These are phyloP conservation scores for Pristiophorus japonicus DNA, from an alignment of 2,113 vertebrate genomes.

Conservation along the genomic window DNA sequence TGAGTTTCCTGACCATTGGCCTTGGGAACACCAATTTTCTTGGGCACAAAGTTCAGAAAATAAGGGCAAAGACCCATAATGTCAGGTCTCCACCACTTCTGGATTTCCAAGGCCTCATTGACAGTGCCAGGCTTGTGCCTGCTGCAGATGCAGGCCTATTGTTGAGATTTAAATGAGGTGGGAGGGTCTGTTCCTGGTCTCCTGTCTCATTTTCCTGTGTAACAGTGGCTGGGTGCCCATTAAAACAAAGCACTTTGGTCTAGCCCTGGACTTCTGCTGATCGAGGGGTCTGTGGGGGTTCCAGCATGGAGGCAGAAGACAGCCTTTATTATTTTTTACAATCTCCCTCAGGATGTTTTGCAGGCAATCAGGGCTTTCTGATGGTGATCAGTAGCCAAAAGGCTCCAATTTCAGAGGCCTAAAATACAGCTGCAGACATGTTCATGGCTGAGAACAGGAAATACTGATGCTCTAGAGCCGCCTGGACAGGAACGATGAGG, in stretches of 20 bases:
- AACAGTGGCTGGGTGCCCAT: background rate
- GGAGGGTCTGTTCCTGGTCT: background rate
- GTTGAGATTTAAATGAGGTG: background rate
- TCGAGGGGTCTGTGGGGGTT: background rate
- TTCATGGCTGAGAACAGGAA: background rate
- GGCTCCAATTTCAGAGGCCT: background rate
- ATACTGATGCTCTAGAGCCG: background rate
- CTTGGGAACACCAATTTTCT: background rate
- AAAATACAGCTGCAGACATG: too few species aligned
- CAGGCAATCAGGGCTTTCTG: too few species aligned
- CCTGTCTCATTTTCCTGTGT: background rate
- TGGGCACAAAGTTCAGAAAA: background rate
- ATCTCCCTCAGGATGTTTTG: background rate
- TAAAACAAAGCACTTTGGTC: background rate
- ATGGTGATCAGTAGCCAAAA: background rate
- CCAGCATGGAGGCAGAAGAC: background rate
- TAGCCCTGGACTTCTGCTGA: background rate
- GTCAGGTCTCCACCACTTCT: background rate
- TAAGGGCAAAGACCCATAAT: background rate
- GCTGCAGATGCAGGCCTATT: background rate
- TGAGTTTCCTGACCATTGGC: background rate
- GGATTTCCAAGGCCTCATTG: background rate
- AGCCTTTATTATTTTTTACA: background rate
- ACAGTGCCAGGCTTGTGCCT: background rate
- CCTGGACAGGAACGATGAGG: background rate